These are phyloP conservation scores for Sinosuthora webbiana DNA, from an alignment of 2,113 vertebrate genomes.

Conservation along the genomic window DNA sequence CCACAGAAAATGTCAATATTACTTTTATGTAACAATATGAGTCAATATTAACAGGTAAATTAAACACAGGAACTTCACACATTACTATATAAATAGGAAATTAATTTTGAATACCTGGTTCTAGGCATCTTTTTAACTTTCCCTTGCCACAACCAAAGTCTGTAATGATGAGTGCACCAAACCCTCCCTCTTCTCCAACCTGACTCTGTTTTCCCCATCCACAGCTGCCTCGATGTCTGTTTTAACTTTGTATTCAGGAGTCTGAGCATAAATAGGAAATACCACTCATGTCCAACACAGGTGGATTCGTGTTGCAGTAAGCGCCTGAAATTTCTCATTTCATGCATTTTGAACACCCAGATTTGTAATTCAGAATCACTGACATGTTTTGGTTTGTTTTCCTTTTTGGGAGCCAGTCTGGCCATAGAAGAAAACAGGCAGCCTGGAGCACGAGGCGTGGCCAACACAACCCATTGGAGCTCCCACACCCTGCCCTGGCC, in stretches of 20 bases:
- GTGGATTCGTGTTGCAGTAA: background rate
- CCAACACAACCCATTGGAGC: background rate
- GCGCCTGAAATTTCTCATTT: background rate
- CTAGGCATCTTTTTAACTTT: background rate
- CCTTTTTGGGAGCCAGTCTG: background rate
- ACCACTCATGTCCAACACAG: background rate
- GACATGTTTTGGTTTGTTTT: background rate
- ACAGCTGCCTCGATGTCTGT: background rate
- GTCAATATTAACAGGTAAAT: background rate
- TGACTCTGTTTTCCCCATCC: background rate
- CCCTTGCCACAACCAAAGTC: background rate
- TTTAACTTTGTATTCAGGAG: background rate
- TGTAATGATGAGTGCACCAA: background rate
- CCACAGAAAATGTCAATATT: background rate
- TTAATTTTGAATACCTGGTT: background rate
- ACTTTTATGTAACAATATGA: background rate
- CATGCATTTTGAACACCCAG: background rate
- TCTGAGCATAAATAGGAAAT: background rate
- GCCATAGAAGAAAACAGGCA: background rate
- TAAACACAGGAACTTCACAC: background rate
- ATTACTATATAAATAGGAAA: background rate
- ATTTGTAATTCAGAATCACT: background rate
- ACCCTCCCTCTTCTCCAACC: background rate
- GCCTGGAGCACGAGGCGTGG: rapidly evolving
- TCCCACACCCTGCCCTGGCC: background rate